phyloP scores from a whole-genome alignment of 2,113 vertebrate genomes.

The Protobothrops mucrosquamatus region DNA sequence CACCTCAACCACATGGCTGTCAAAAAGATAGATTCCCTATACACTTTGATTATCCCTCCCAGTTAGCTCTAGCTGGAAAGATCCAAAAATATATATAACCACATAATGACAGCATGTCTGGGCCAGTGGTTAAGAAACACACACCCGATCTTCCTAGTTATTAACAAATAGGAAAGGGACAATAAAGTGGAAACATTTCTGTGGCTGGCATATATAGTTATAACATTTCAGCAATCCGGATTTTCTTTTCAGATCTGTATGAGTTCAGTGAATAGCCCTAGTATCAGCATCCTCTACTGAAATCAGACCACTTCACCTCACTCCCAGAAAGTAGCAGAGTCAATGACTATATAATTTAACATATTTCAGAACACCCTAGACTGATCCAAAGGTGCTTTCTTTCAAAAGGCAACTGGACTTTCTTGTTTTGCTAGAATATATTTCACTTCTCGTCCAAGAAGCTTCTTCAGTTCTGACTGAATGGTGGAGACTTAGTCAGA shows the following conservation, averaged over 20 bases:
- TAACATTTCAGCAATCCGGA: neutral
- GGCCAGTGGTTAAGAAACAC: neutral
- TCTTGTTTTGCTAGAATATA: neutral
- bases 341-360: neutral
- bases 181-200: neutral
- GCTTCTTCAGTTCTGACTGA: neutral
- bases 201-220: neutral
- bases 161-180: neutral
- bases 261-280: neutral
- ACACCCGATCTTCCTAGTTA: neutral
- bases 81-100: conserved; percentile 10
- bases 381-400: neutral
- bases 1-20: conserved; percentile 64
- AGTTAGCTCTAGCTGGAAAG: conserved; percentile 41
- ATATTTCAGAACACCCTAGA: neutral
- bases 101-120: neutral
- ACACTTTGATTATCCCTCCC: conserved; percentile 63
- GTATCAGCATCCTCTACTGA: neutral
- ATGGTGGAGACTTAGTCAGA: neutral
- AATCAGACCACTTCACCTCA: no score
- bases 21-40: conserved; percentile 67
- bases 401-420: neutral
- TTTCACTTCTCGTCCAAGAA: neutral
- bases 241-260: neutral
- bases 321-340: neutral